Evolutionary conservation across 1,140 invertebrate species (phyloP).

Genomic region (Hermetia illucens): DNA sequence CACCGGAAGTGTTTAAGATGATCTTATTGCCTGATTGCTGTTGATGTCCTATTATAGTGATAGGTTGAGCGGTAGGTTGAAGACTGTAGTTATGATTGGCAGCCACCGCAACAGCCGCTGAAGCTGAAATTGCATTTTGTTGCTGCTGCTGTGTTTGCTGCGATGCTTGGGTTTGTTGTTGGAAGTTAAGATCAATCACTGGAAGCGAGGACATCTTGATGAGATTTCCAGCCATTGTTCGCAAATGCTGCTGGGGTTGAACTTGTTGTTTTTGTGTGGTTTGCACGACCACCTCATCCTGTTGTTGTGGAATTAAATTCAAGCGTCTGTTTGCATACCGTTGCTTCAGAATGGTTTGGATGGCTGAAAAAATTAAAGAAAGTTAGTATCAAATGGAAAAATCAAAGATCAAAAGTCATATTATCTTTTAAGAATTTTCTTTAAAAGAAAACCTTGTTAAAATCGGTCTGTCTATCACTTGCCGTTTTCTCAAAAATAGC

Average conservation of each 20-base stretch:
- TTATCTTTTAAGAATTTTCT: too few relatives aligned
- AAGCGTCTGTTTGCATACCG: not conserved
- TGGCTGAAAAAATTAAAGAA: constrained; percentile 1
- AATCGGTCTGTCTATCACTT: not conserved
- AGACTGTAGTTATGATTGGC: constrained; percentile 29
- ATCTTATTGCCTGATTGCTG: constrained; percentile 23
- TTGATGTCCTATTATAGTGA: constrained; percentile 17
- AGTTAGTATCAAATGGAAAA: not conserved
- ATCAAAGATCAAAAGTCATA: not conserved
- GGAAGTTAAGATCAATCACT: constrained; percentile 20
- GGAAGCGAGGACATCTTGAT: constrained; percentile 26
- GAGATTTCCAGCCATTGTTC: constrained; percentile 21
- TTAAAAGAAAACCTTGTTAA: not conserved
- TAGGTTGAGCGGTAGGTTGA: constrained; percentile 22
- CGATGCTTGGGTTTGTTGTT: too few relatives aligned
- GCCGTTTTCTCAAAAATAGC: too few relatives aligned
- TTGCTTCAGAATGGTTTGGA: not conserved
- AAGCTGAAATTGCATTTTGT: not conserved
- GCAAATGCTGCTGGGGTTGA: constrained; percentile 5
- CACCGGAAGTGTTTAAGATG: constrained; percentile 20
- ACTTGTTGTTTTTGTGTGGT: constrained; percentile 2
- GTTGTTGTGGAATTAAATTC: constrained; percentile 8
- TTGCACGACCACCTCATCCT: constrained; percentile 13
- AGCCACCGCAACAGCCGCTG: constrained; percentile 17
- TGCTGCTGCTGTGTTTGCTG: too few relatives aligned